phyloP scores from a whole-genome alignment of 2,113 vertebrate genomes.

The Gymnobelideus leadbeateri region DNA sequence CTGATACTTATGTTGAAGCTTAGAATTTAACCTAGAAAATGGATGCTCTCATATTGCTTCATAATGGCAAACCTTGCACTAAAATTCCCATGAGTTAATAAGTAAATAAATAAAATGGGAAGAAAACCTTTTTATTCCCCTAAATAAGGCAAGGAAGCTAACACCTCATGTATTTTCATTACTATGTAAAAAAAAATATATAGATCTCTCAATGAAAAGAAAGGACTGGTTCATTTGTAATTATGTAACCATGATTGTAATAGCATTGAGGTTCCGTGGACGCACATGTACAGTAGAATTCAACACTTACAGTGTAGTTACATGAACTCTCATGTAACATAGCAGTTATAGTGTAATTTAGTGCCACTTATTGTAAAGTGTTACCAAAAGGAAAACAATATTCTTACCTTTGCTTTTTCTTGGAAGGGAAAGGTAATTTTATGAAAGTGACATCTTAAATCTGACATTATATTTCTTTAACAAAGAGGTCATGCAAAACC shows the following conservation, averaged over 20 bases:
- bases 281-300: slow-evolving; percentile 86
- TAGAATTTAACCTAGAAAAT: slow-evolving; percentile 81
- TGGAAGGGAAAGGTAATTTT: slow-evolving; percentile 81
- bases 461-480: slow-evolving; percentile 77
- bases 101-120: slow-evolving; percentile 64
- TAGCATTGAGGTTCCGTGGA: slow-evolving; percentile 85
- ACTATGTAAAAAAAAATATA: slow-evolving; percentile 81
- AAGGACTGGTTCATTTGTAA: slow-evolving; percentile 87
- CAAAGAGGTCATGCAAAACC: slow-evolving; percentile 78
- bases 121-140: slow-evolving; percentile 78
- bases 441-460: slow-evolving; percentile 77
- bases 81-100: slow-evolving; percentile 80
- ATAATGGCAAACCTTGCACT: slow-evolving; percentile 81
- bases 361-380: slow-evolving; percentile 92
- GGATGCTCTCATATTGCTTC: slow-evolving; percentile 77
- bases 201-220: slow-evolving; percentile 82
- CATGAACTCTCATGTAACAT: slow-evolving; percentile 91
- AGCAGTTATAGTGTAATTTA: slow-evolving; percentile 89
- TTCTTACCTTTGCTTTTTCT: slow-evolving; percentile 81
- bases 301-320: slow-evolving; percentile 84
- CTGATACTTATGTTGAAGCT: slow-evolving; percentile 77
- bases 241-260: slow-evolving; percentile 88
- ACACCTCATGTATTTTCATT: slow-evolving; percentile 87
- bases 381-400: slow-evolving; percentile 85
- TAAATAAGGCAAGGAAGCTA: slow-evolving; percentile 82